Base-by-base conservation (phyloP, 2,888 invertebrate species). In the Marasmarcha lunaedactyla region DNA sequence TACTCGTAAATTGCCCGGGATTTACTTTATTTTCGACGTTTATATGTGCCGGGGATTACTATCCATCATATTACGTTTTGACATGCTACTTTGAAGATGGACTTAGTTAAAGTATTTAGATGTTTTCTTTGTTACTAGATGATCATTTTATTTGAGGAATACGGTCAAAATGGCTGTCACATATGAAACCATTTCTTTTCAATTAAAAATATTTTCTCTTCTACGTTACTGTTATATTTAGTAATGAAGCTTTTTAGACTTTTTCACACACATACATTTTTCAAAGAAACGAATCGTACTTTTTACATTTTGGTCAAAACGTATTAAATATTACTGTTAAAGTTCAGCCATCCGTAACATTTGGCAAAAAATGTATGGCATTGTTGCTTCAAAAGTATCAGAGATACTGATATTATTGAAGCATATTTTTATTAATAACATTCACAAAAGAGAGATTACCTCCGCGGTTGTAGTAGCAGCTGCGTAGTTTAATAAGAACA, bases 371-470 rank as follows among this genome's bases (percentile, higher is more conserved):
- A 56, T 45, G 57, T 51, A 50, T 50, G 54, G 68, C 62, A 70
- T 83, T 81, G 83, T 78, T 63, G 61, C 61, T 61, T 61, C 61
- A 55, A 64, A 68, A 68, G 63, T 65, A 70, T 59, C 65, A 63
- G 57, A 74, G 71, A 71, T 72, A 68, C 58, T 58, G 65, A 59
- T 70, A 70, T 14, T 72, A 74, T 74, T 59, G 63, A 69, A 54
- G 60, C 71, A 81, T 79, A 81, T 83, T 81, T 79, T 83, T 83
- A 81, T 81, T 81, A 83, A 83, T 83, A 81, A 67, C 61, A 54
- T 54, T 50, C 66, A 81, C 81, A 83, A 83, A 67, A 57, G 73
- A 63, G 63, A 77, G 81, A 79, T 83, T 81, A 83, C 72, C 74
- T 60, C 62, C 54, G 69, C 63, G 68, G 71, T 69, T 58, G 55